These are phyloP conservation scores for Channa argus DNA, from an alignment of 2,113 vertebrate genomes.

Conservation along the genomic window DNA sequence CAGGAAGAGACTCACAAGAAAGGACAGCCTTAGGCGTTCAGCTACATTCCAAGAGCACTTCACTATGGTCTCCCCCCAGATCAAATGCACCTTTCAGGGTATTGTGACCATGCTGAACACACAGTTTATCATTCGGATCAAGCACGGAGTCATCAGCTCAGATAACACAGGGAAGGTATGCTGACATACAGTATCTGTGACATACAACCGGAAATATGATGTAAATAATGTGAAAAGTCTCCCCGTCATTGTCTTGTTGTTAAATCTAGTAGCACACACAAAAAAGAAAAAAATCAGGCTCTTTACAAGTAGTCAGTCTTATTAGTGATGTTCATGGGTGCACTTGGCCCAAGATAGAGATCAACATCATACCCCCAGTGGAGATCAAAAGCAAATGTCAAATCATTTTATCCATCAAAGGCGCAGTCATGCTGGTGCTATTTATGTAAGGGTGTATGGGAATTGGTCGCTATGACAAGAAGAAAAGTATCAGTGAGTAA, in stretches of 20 bases:
- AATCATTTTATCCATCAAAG: constrained; percentile 75
- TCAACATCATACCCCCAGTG: constrained; percentile 64
- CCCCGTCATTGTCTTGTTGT: constrained; percentile 20
- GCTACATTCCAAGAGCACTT: constrained; percentile 92
- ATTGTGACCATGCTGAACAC: constrained; percentile 97
- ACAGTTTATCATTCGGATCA: constrained; percentile 93
- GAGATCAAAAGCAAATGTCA: constrained; percentile 81
- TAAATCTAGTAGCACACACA: no score
- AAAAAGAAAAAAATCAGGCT: neutral
- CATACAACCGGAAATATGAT: neutral
- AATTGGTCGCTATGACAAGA: constrained; percentile 38
- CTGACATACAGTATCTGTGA: constrained; percentile 15
- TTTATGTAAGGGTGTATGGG: constrained; percentile 60
- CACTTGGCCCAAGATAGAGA: constrained; percentile 58
- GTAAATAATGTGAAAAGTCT: constrained; percentile 42
- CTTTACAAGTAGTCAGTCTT: constrained; percentile 40
- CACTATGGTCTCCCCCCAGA: constrained; percentile 90
- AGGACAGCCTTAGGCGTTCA: constrained; percentile 88
- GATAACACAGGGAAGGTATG: constrained; percentile 91
- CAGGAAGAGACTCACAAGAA: constrained; percentile 88
- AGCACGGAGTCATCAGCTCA: constrained; percentile 83
- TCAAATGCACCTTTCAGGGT: constrained; percentile 91
- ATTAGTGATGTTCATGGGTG: constrained; percentile 49
- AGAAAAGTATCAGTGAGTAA: constrained; percentile 40
- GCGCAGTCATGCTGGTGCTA: constrained; percentile 62